Evolutionary conservation across 2,113 vertebrate genomes (phyloP).

Genomic region (Lucifuga dentata): DNA sequence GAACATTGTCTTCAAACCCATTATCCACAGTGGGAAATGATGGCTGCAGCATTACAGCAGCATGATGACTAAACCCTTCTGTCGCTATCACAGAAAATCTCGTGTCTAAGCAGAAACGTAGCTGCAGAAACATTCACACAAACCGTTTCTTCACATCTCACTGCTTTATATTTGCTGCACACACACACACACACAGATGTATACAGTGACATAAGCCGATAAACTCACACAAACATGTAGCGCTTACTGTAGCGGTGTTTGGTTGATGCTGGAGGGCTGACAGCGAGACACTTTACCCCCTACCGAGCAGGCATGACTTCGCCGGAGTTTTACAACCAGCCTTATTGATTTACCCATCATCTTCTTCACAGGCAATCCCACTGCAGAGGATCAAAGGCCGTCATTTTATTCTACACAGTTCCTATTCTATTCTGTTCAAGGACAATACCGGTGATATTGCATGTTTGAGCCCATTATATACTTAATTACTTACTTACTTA

Average conservation of each 20-base stretch:
- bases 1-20: not conserved
- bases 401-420: conserved; percentile 42
- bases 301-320: conserved; percentile 92
- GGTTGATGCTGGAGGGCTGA: conserved; percentile 79
- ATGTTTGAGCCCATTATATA: no score
- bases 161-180: conserved; percentile 9
- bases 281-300: conserved; percentile 91
- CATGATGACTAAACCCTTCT: no score
- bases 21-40: not conserved
- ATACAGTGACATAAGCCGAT: conserved; percentile 31
- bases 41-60: not conserved
- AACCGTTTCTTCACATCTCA: conserved; percentile 8
- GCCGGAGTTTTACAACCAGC: conserved; percentile 92
- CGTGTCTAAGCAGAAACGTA: conserved; percentile 35
- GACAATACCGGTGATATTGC: no score
- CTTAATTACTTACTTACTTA: no score
- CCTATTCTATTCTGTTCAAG: conserved; percentile 37
- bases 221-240: conserved; percentile 25
- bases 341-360: conserved; percentile 96
- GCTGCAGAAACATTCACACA: conserved; percentile 20
- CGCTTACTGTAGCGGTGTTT: conserved; percentile 34
- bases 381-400: conserved; percentile 81
- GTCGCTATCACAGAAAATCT: conserved; percentile 27
- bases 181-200: conserved; percentile 29
- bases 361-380: conserved; percentile 87